Evolutionary conservation across 2,888 invertebrate species (phyloP), one percentile per base, ranked within the genome.

Genomic region (Lordiphosa andalusiaca): DNA sequence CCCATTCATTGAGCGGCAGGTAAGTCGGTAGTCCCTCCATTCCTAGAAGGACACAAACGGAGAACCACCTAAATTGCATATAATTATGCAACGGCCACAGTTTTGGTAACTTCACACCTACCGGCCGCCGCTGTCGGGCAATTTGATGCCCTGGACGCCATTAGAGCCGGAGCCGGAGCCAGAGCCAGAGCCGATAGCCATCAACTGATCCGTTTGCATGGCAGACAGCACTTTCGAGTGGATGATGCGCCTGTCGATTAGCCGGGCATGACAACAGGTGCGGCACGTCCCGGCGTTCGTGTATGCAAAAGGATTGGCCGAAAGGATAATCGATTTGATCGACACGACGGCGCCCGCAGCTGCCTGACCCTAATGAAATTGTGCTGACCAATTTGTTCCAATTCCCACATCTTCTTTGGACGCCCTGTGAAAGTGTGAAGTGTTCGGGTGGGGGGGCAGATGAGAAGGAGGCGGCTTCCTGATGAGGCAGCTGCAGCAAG

Each of bases 381-480:
- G 59, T 81, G 84, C 76, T 80, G 71, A 77, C 80, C 80, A 80
- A 81, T 80, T 80, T 80, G 84, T 74, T 72, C 78, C 64, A 68
- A 74, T 71, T 53, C 1, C 25, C 25, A 25, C 25, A 25, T 25
- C 25, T 25, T 25, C 25, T 23, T 6, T 2, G 23, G 6, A 6
- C 9, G 9, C 7, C 39, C 57, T 70, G 74, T 71, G 71, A 71
- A 78, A 68, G 80, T 84, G 80, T 77, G 71, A 80, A 80, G 57
- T 77, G 69, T 62, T 66, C 51, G 30, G 60, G 58, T 54, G 80
- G 64, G 48, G 44, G 37, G 50, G 16, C 16, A n/a, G n/a, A n/a
- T n/a, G n/a, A n/a, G n/a, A n/a, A n/a, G 46, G 41, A 39, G 74
- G 81, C 81, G 74, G 80, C 78, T 21, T 53, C 48, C 53, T 50